Base-by-base conservation (phyloP, 2,888 invertebrate genomes). In the Dolomedes plantarius region DNA sequence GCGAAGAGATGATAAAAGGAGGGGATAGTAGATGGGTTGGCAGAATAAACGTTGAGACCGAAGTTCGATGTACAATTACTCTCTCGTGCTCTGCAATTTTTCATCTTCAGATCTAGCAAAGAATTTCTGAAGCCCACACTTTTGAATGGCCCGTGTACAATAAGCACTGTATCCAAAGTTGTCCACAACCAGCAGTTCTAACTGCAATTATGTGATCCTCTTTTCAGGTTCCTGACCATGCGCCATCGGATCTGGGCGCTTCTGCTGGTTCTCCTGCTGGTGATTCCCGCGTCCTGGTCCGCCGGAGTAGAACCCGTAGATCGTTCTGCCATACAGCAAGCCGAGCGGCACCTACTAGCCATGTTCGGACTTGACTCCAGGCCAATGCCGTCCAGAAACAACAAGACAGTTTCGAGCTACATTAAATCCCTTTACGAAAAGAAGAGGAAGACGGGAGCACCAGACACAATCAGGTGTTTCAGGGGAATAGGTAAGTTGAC, bases 361-460 rank as follows among this genome's bases (percentile, higher is more conserved):
- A 91, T 94, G 91, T 93, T 94, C 89, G 94, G 94, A 62, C 92
- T 94, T 89, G 91, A 92, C 87, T 92, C 91, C 87, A 91, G 94
- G 91, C 95, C 93, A 88, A 92, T 91, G 91, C 56, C 56, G 23
- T 3, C 23, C 46, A 89, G 89, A 29, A 87, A 89, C 46, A 89
- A 93, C 89, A 92, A 93, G 82, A 92, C 93, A 75, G 93, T 97
- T 91, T 97, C 97, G 87, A 94, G 94, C 90, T 95, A 95, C 89
- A 94, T 97, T 94, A 93, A 95, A 91, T 93, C 95, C 91, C 93
- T 97, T 88, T 97, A 97, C 93, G 92, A 93, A 36, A 80, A 86
- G 76, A 77, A 83, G 46, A 69, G 41, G 9, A 73, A 39, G 19
- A 50, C 69, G 27, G 36, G 32, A 0, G 28, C 31, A 41, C 13